phyloP scores from a whole-genome alignment of 2,113 vertebrate genomes.

The Camarhynchus parvulus region DNA sequence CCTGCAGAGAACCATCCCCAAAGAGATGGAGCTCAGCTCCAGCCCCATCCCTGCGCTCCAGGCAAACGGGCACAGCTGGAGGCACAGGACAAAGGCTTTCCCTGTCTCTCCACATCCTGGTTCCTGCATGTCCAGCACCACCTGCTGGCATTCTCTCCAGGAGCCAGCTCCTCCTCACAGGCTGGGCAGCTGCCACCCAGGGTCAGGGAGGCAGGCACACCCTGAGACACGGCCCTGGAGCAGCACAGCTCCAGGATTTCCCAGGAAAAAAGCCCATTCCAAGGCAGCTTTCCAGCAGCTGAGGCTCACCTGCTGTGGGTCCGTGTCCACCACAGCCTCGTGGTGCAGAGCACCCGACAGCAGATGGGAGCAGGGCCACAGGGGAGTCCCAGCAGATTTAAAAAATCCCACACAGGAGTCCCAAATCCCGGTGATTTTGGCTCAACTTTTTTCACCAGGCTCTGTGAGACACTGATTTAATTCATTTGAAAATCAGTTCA shows the following conservation, averaged over 20 bases:
- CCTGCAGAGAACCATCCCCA: rapidly evolving
- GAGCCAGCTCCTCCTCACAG: neutral
- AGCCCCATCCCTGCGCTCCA: rapidly evolving
- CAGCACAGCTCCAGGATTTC: neutral
- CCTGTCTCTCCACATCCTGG: neutral
- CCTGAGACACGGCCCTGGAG: neutral
- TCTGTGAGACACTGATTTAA: neutral
- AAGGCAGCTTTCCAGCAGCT: neutral
- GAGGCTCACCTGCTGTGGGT: neutral
- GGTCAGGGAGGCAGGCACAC: rapidly evolving
- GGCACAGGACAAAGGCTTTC: neutral
- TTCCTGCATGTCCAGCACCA: constrained; percentile 4
- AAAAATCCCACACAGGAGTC: neutral
- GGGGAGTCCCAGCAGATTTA: neutral
- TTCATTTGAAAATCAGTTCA: neutral
- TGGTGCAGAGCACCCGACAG: neutral
- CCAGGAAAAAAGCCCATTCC: neutral
- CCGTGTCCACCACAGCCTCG: rapidly evolving
- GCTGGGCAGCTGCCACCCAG: neutral
- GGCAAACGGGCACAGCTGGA: neutral
- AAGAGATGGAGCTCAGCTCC: neutral
- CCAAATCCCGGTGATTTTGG: neutral
- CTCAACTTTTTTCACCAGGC: neutral
- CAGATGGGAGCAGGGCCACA: neutral
- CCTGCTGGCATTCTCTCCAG: constrained; percentile 16